phyloP scores from a whole-genome alignment of 2,797 vertebrate genomes.

The Benthosema pterotum region DNA sequence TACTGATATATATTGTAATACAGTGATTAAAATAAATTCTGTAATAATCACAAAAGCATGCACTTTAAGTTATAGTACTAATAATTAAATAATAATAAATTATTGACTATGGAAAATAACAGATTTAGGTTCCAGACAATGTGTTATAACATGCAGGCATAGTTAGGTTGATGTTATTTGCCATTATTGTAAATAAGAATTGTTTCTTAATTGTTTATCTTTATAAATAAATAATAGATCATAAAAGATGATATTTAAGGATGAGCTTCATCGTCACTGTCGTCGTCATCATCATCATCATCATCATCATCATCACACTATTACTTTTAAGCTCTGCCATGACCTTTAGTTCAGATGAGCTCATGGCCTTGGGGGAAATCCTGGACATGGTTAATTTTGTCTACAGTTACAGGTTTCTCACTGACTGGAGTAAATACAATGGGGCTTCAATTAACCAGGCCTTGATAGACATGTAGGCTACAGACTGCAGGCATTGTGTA shows the following conservation, averaged over 20 bases:
- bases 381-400: too few relatives aligned
- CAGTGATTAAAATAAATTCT: slow-evolving; percentile 40
- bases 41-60: slow-evolving; percentile 37
- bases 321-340: neutral
- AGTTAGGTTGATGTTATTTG: slow-evolving; percentile 16
- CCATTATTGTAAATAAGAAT: slow-evolving; percentile 64
- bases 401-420: too few relatives aligned
- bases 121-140: slow-evolving; percentile 6
- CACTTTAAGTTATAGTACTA: slow-evolving; percentile 18
- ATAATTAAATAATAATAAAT: slow-evolving; percentile 29
- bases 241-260: slow-evolving; percentile 15
- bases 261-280: neutral
- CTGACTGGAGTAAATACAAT: too few relatives aligned
- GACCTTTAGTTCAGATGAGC: too few relatives aligned
- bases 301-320: neutral
- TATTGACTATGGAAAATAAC: slow-evolving; percentile 7
- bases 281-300: neutral
- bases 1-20: slow-evolving; percentile 42
- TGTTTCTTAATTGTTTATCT: slow-evolving; percentile 55
- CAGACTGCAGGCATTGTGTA: too few relatives aligned
- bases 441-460: too few relatives aligned
- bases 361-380: too few relatives aligned
- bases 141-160: neutral
- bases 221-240: slow-evolving; percentile 60
- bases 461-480: too few relatives aligned